Evolutionary conservation across 2,888 invertebrate species (phyloP), one percentile per base, ranked within the genome.

Genomic region (Heliconius cydno): DNA sequence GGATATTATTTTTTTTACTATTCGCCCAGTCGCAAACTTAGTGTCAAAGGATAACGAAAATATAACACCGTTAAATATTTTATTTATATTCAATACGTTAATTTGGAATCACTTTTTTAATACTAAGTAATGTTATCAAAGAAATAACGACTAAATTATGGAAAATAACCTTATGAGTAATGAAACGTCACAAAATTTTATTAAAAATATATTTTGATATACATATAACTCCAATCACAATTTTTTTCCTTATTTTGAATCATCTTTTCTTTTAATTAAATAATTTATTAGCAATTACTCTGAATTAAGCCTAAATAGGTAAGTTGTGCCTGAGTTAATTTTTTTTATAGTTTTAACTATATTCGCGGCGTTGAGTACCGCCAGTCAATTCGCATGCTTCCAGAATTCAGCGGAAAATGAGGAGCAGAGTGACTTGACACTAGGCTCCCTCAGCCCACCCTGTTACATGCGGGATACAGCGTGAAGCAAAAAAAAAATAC

Each of bases 401-500:
- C 52, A 19, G 19, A 19, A 52, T 52, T 52, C 19, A 6, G 19
- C 7, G 52, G 19, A 19, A 52, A 19, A 2, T 52, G 19, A 2
- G 19, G 19, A 52, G 52, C 52, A 19, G 19, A 52, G 52, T 19
- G 19, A 19, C 19, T 52, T 19, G 19, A 7, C 3, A 52, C 52
- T 19, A 7, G 6, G 19, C 19, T 6, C 6, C 52, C 52, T 1
- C 52, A 19, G 52, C 52, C 6, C 19, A 19, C 6, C 19, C 19
- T 19, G 52, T 7, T 52, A 52, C 7, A 52, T 52, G 52, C 52
- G 19, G 19, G 52, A 52, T 52, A 52, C 52, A 52, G 52, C 52
- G 19, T 52, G 19, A 52, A 52, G 7, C 52, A 19, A 2, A 52
- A 52, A 52, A 19, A 52, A 15, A 60, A 19, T 28, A 91, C 94